Evolutionary conservation across 2,113 vertebrate species (phyloP).

Genomic region (Tragulus kanchil): DNA sequence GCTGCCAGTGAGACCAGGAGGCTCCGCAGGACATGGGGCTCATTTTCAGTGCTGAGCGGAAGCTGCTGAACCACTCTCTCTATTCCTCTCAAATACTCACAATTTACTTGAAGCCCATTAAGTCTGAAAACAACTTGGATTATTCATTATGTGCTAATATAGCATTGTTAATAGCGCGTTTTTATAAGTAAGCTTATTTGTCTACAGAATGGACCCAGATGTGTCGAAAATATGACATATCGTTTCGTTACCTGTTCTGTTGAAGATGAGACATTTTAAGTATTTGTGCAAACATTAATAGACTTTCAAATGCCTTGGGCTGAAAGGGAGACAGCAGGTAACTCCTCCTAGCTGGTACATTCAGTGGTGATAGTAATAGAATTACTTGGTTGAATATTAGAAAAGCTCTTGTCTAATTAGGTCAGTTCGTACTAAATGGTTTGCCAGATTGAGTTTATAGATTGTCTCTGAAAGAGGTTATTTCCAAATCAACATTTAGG

Average conservation of each 20-base stretch:
- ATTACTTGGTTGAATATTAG: not conserved
- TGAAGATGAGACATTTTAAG: not conserved
- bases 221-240: not conserved
- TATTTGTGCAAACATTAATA: not conserved
- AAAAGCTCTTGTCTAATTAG: not conserved
- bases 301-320: not conserved
- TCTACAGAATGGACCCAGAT: not conserved
- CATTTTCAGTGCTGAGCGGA: not conserved
- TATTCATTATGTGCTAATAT: constrained; percentile 17
- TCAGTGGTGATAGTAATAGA: not conserved
- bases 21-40: accelerated
- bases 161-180: not conserved
- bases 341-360: not conserved
- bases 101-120: not conserved
- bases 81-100: not conserved
- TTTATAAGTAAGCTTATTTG: constrained; percentile 8
- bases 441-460: constrained; percentile 1
- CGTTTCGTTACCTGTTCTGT: not conserved
- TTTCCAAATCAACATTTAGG: constrained; percentile 38
- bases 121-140: not conserved
- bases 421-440: not conserved
- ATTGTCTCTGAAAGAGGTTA: not conserved
- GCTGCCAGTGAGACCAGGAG: constrained; percentile 66
- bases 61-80: not conserved
- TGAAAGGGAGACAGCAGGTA: not conserved